Evolutionary conservation across 2,113 vertebrate genomes (phyloP).

Genomic region (Etia nguti): DNA sequence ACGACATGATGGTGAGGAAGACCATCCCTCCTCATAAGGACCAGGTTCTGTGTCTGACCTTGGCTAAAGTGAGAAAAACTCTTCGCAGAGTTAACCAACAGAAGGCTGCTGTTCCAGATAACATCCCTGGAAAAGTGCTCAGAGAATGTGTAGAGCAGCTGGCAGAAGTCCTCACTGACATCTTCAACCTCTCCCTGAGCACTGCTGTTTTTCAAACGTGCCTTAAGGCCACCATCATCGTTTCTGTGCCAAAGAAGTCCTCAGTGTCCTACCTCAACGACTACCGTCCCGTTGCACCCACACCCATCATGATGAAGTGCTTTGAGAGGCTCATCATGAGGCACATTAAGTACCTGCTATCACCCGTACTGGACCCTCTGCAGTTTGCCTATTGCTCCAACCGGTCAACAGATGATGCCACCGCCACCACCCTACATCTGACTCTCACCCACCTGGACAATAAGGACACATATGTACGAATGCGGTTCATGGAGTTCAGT

Average conservation of each 20-base stretch:
- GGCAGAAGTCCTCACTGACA: not conserved
- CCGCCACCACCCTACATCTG: not conserved
- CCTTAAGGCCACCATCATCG: not conserved
- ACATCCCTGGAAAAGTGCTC: not conserved
- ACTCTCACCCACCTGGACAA: not conserved
- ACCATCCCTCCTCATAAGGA: not conserved
- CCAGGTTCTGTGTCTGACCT: not conserved
- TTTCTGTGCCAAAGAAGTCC: not conserved
- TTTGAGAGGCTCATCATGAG: not conserved
- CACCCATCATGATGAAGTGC: not conserved
- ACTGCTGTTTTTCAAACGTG: not conserved
- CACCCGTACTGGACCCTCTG: not conserved
- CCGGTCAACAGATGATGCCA: not conserved
- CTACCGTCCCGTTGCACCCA: not conserved
- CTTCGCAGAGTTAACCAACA: not conserved
- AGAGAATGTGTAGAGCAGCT: not conserved
- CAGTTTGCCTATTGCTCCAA: not conserved
- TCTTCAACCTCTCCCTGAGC: not conserved
- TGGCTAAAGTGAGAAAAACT: not conserved
- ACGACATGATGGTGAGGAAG: not conserved
- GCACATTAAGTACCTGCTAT: not conserved
- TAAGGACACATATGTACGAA: not conserved
- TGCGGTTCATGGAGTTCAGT: not conserved
- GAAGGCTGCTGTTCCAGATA: not conserved
- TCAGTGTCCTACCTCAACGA: not conserved